Conservation (phyloP, 2,888 invertebrate genomes). For the Agrochola macilenta region DNA sequence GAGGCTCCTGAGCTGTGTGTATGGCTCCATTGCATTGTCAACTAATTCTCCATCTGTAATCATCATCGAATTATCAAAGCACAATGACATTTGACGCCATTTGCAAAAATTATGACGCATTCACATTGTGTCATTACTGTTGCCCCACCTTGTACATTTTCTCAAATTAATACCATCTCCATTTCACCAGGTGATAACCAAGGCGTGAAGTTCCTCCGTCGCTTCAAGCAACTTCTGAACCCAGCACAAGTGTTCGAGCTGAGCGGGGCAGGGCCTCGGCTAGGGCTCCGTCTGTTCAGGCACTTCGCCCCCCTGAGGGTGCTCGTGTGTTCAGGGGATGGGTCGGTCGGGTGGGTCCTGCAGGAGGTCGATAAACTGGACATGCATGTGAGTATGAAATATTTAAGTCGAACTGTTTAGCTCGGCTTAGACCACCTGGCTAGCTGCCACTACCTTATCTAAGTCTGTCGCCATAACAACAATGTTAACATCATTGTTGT, state of each 20-base stretch:
- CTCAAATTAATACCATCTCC: not conserved
- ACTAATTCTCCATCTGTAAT: no score
- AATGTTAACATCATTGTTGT: no score
- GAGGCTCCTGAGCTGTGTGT: no score
- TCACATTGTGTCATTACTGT: no score
- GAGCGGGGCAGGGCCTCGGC: conserved; percentile 96
- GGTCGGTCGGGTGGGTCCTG: conserved; percentile 99
- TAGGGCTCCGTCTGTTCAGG: conserved; percentile 96
- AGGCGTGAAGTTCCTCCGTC: conserved; percentile 98
- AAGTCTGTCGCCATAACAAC: no score
- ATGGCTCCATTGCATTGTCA: no score
- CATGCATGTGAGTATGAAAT: conserved; percentile 95
- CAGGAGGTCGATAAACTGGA: conserved; percentile 98
- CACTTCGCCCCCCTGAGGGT: conserved; percentile 99
- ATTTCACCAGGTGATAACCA: conserved; percentile 96
- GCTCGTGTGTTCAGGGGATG: conserved; percentile 99
- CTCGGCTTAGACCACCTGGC: no score
- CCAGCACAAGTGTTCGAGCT: conserved; percentile 99
- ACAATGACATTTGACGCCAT: no score
- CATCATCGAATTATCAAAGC: no score
- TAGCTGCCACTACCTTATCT: no score
- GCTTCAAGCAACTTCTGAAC: conserved; percentile 98
- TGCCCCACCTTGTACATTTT: no score
- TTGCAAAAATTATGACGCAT: no score
- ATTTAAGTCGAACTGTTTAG: not conserved